Base-by-base conservation (phyloP, 2,113 vertebrate genomes). In the Bubo blakistoni region DNA sequence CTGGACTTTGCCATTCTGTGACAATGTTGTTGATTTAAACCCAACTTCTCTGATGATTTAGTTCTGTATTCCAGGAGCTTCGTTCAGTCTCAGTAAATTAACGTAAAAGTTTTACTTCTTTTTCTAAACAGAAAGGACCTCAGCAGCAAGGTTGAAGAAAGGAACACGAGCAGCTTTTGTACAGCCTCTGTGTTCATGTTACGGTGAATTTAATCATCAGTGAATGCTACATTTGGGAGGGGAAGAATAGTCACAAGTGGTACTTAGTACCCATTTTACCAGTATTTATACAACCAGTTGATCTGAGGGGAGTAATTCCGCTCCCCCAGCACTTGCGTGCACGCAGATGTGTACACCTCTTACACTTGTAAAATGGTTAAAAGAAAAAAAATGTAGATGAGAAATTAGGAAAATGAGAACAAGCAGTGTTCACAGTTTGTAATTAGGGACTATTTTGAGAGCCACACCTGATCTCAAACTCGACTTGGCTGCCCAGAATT, bases 341-440 rank as follows among this genome's bases (percentile, higher is more conserved):
- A 18, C 2, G 5, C 59, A 57, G 29, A 36, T 17, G 4, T 12
- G 0, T 7, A 6, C 18, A 10, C 19, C 13, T 16, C 6, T 25
- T 0, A 3, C 6, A 0, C 44, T 30, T 12, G 15, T 16, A 2
- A 3, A 14, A 2, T 1, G 38, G 36, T 5, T 38, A 6, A 21
- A 69, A 55, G 4, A 2, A 30, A 40, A 58, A 24, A 0, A 22
- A 63, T 58, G 16, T 4, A 12, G 26, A 8, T 7, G 46, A 59
- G 62, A 18, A 51, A 52, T 27, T 1, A 26, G 70, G 3, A 4
- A 57, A 61, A 26, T 2, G 40, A 54, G 38, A 61, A 22, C 25
- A 18, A 40, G 5, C 15, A 1, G 5, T 0, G 57, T 6, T 87
- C 27, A 4, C 30, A 8, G 58, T 8, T 3, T 26, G 63, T 67